Base-by-base conservation (phyloP, 2,797 vertebrate species). In the Hyperoplus lanceolatus region DNA sequence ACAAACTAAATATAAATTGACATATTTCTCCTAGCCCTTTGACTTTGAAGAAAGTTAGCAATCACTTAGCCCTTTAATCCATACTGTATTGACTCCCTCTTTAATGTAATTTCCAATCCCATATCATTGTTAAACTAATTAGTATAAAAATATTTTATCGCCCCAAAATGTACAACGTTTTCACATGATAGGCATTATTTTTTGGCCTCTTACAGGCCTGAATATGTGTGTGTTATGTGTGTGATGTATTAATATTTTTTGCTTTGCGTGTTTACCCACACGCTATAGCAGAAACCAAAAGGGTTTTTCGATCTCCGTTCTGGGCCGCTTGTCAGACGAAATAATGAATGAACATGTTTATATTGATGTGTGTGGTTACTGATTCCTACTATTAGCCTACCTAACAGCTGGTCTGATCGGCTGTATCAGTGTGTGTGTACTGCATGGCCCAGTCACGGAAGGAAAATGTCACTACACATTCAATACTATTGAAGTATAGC, bases 261-360 rank as follows among this genome's bases (percentile, higher is more conserved):
- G 51, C 41, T 50, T 80, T 72, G 73, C 60, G n/a, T 82, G 86
- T 75, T 81, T 62, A 53, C 77, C 77, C 75, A 36, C 72, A 75
- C 18, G 67, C 54, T 57, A 0, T 63, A 41, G 80, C 71, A 48
- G 11, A 29, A 29, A 29, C 29, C 29, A 29, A 29, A 29, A 0
- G 73, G 62, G 73, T 80, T 50, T 18, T 90, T 93, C 84, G 80
- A 92, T 93, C 80, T 74, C 48, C 65, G 77, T 48, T 68, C 61
- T n/a, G 73, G 89, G 85, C 72, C 64, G 55, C 42, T 64, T 87
- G 85, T 82, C 84, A 89, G 79, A 74, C 49, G 45, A 72, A 86
- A 86, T 89, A 29, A 29, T 29, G 29, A 73, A 79, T 83, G 66
- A 90, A 80, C 85, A 80, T 60, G 83, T 55, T 53, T 75, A 75